phyloP scores from a whole-genome alignment of 1,140 invertebrate species.

The Mamestra configurata region DNA sequence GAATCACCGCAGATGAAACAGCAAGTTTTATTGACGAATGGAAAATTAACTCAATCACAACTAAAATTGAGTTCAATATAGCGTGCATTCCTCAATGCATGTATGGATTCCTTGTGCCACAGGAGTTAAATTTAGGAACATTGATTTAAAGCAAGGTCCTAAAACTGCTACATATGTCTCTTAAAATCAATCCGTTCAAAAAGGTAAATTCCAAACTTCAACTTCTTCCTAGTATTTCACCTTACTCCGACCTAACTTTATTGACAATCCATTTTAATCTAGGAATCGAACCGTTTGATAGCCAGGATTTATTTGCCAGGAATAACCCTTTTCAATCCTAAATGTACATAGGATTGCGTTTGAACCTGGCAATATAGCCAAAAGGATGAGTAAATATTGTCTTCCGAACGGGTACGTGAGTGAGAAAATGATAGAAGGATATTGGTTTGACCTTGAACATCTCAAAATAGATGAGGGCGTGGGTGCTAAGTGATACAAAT shows the following conservation, averaged over 20 bases:
- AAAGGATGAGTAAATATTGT: constrained; percentile 38
- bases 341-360: constrained; percentile 40
- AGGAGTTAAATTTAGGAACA: too few relatives aligned
- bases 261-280: constrained; percentile 37
- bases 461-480: background rate
- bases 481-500: constrained; percentile 34
- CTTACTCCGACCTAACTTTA: background rate
- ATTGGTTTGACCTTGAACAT: constrained; percentile 13
- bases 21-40: too few relatives aligned
- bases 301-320: constrained; percentile 25
- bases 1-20: too few relatives aligned
- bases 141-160: too few relatives aligned
- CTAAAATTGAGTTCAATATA: too few relatives aligned
- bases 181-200: too few relatives aligned
- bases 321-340: constrained; percentile 41
- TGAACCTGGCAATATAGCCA: constrained; percentile 34
- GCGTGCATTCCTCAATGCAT: too few relatives aligned
- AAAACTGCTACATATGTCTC: too few relatives aligned
- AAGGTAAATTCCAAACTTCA: too few relatives aligned
- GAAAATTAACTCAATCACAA: too few relatives aligned
- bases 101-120: too few relatives aligned
- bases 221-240: background rate
- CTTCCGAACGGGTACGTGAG: background rate
- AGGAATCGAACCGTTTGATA: constrained; percentile 30
- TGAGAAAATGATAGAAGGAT: constrained; percentile 18